Evolutionary conservation across 2,888 invertebrate genomes (phyloP).

Genomic region (Melanotus villosus): DNA sequence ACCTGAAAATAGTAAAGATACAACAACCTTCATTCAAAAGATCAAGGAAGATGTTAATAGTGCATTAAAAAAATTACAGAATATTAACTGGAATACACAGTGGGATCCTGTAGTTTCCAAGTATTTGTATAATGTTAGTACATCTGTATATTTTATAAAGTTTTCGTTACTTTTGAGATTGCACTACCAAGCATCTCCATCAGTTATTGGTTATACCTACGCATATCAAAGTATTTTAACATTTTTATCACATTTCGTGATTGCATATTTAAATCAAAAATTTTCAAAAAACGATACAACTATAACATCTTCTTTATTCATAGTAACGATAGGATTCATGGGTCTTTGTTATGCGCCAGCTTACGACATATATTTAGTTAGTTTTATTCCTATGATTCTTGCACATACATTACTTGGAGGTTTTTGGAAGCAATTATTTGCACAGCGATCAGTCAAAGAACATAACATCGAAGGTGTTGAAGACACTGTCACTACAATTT

Average conservation of each 20-base stretch:
- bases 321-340: constrained; percentile 17
- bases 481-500: constrained; percentile 27
- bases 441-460: background rate
- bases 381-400: constrained; percentile 39
- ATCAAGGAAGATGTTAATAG: constrained; percentile 1
- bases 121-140: constrained; percentile 27
- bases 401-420: constrained; percentile 23
- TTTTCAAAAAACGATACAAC: constrained; percentile 2
- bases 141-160: constrained; percentile 40
- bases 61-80: constrained; percentile 12
- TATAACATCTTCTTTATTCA: constrained; percentile 15
- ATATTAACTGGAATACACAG: background rate
- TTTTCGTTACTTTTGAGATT: constrained; percentile 34
- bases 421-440: constrained; percentile 31
- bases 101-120: constrained; percentile 31
- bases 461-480: constrained; percentile 29
- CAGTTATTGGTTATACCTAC: constrained; percentile 32
- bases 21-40: background rate
- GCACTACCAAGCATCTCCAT: constrained; percentile 13
- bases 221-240: constrained; percentile 40
- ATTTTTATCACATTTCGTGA: constrained; percentile 33
- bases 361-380: constrained; percentile 37
- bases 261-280: constrained; percentile 6
- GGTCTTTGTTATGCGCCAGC: constrained; percentile 34
- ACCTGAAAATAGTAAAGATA: background rate